Evolutionary conservation across 2,113 vertebrate genomes (phyloP), one percentile per base, ranked within the genome.

Genomic region (Choloepus hoffmanni): DNA sequence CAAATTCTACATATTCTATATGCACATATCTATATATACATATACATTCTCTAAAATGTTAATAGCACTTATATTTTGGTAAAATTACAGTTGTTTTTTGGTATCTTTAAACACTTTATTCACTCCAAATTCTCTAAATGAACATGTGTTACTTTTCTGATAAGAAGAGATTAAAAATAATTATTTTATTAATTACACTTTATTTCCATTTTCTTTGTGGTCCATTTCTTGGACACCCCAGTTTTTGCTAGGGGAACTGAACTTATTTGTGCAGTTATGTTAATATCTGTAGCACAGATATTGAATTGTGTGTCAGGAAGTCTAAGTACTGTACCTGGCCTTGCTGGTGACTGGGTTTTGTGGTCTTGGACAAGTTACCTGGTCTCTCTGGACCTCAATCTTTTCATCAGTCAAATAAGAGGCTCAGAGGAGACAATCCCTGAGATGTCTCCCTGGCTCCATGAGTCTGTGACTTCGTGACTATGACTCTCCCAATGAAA

Each of bases 51-150:
- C 16, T 43, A 68, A 93, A 88, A 87, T 43, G 11, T 81, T 63
- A 68, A 73, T 15, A 45, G 11, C 26, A 53, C 18, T 93, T 84
- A 58, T 58, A 6, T 85, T 11, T 88, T 40, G 21, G 11, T 67
- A 78, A 48, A 85, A 89, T 78, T 81, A 43, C 1, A 40, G 30
- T 50, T 81, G 40, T 74, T 36, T 89, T 93, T 65, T 89, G 26
- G 84, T 48, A 28, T 92, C n/a, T 89, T 95, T 82, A 70, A 30
- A 28, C 53, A 7, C 88, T 93, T 77, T 63, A 40, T 89, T 81
- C 26, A 94, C 83, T 73, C n/a, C 19, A 90, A 70, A 74, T 88
- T 78, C 7, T 62, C 40, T 70, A 43, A 77, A 48, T 40, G 6
- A 50, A 73, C 8, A 16, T 19, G 0, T 55, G 93, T 78, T 86